Evolutionary conservation across 2,113 vertebrate genomes (phyloP), one percentile per base, ranked within the genome.

Genomic region (Syrrhaptes paradoxus): DNA sequence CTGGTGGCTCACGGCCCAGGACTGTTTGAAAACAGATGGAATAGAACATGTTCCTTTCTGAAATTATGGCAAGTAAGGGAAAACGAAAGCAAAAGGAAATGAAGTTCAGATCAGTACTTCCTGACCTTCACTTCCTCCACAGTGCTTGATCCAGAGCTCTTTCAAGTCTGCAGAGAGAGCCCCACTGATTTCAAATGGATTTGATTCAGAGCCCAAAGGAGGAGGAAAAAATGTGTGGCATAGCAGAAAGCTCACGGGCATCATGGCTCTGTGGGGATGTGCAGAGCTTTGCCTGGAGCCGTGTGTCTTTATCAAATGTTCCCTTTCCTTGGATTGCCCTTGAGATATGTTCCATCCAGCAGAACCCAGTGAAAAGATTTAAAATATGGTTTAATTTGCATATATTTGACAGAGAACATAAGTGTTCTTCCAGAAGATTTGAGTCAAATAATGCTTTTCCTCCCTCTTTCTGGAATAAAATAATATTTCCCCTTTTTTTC

Each of bases 31-130:
- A 91, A 54, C 62, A 79, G 62, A 89, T 45, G 62, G 66, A 89
- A 73, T 54, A 66, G 15, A 68, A 36, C 49, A 79, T 21, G 38
- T 58, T 94, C 54, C 8, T 36, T 72, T 73, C 87, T 34, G 61
- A 93, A 95, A 93, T 79, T 32, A 87, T 79, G 55, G 63, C 62
- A 85, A 91, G 54, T 24, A 67, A 79, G 18, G 51, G 8, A 65
- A 91, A 72, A 89, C 20, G 34, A 87, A 87, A 91, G 77, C 46
- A 65, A 85, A 91, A 89, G 46, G 29, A 87, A 96, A 82, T 12
- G 5, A 48, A 87, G 55, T 29, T 77, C 59, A 86, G 22, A 83
- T 63, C 29, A 77, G 34, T 66, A 58, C 38, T 88, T 87, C 51
- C 74, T 67, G n/a, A 75, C 43, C 51, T 73, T 46, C n/a, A 55